Evolutionary conservation across 2,113 vertebrate species (phyloP), one percentile per base, ranked within the genome.

Genomic region (Tichodroma muraria): DNA sequence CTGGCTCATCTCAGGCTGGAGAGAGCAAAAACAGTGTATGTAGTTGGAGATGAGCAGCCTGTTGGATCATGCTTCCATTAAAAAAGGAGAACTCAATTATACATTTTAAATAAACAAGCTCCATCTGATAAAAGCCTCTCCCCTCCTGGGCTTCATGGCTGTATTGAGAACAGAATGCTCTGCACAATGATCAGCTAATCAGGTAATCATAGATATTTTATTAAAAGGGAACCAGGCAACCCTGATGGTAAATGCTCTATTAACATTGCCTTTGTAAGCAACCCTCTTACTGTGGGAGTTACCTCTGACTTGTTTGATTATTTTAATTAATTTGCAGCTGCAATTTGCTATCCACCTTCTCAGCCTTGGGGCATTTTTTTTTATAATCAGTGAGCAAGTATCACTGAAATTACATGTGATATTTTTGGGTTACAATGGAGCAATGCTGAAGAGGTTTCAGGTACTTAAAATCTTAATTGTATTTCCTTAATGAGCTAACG

Each of bases 281-380:
- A 40, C 25, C 86, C 60, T 72, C 60, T 90, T 86, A 82, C 90
- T 71, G 56, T 88, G 84, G 59, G 65, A 73, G 91, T 96, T 96
- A 80, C 53, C 77, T 73, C n/a, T 91, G 90, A 57, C 45, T 88
- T 87, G 38, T 83, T 90, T 94, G 88, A 70, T 86, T 95, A 65
- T 95, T 94, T 95, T 95, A 94, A 95, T 96, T 95, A 94, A 95
- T 95, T 94, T 90, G 72, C 82, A 95, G 85, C 82, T 93, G 90
- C 76, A 80, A 61, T 95, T 93, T 95, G 27, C 85, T 49, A 81
- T 85, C 60, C n/a, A 86, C 28, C n/a, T 96, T 86, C 75, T 95
- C 72, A 71, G 90, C 94, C 93, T 71, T 45, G 28, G 53, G 90
- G 80, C 72, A 7, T 61, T 64, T 37, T 60, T 80, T 80, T 84